Conservation (phyloP, 2,113 vertebrate genomes). For the Ornithorhynchus anatinus region DNA sequence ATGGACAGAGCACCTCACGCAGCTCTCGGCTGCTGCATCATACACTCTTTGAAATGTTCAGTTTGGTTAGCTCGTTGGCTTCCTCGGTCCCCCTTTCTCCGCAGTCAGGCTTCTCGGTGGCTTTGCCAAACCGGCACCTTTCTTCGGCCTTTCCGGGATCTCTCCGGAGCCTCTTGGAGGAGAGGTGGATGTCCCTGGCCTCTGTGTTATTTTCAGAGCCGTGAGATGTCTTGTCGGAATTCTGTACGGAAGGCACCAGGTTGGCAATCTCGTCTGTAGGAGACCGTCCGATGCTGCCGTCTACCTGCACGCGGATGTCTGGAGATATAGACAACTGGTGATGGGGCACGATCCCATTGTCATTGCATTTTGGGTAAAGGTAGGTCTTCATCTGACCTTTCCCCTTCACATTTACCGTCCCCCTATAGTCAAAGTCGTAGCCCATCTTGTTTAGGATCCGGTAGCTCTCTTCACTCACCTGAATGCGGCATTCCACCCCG, state of each 20-base stretch:
- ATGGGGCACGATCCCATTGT: conserved; percentile 81
- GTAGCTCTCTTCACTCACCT: conserved; percentile 98
- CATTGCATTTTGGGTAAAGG: conserved; percentile 89
- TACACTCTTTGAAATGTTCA: conserved; percentile 84
- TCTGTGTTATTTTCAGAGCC: conserved; percentile 54
- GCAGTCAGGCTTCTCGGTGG: conserved; percentile 57
- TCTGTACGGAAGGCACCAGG: conserved; percentile 81
- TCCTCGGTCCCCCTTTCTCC: conserved; percentile 72
- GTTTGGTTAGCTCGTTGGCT: conserved; percentile 82
- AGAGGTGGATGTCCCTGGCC: conserved; percentile 58
- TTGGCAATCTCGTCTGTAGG: conserved; percentile 92
- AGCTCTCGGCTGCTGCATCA: conserved; percentile 69
- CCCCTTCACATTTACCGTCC: conserved; percentile 97
- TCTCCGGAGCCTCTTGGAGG: conserved; percentile 64
- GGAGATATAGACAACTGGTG: conserved; percentile 88
- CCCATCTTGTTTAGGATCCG: conserved; percentile 89
- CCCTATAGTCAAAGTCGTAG: conserved; percentile 95
- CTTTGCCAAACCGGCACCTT: conserved; percentile 56
- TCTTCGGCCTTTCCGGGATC: conserved; percentile 54
- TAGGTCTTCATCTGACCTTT: conserved; percentile 99
- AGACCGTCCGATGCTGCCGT: conserved; percentile 98
- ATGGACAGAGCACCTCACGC: conserved; percentile 64
- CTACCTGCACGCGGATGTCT: conserved; percentile 94
- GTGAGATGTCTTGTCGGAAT: conserved; percentile 55
- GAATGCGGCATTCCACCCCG: conserved; percentile 93